phyloP scores from a whole-genome alignment of 2,113 vertebrate species.

The Thamnophis sirtalis region DNA sequence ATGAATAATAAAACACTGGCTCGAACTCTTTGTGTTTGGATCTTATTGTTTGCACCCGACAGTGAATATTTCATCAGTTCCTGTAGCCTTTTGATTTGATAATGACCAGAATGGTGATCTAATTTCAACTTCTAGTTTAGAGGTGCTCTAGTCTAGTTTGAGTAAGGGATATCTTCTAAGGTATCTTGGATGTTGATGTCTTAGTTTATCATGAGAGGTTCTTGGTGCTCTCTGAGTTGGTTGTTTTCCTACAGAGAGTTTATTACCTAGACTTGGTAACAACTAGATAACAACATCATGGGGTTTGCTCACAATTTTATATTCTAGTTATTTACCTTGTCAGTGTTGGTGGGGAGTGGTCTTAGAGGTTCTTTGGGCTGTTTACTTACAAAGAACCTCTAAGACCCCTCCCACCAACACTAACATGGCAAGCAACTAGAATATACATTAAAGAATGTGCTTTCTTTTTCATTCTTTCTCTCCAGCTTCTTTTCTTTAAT shows the following conservation, averaged over 20 bases:
- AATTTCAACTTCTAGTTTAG: background rate
- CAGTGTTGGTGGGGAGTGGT: too few relatives aligned
- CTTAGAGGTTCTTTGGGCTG: too few relatives aligned
- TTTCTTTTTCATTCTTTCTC: background rate
- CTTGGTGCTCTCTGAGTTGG: background rate
- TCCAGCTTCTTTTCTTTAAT: background rate
- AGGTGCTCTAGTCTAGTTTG: background rate
- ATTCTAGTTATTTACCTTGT: too few relatives aligned
- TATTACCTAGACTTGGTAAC: too few relatives aligned
- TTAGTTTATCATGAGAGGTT: background rate
- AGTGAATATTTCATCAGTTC: background rate
- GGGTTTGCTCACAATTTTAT: too few relatives aligned
- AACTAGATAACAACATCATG: too few relatives aligned
- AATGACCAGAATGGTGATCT: background rate
- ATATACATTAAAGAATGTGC: background rate
- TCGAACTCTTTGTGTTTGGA: background rate
- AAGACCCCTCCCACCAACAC: too few relatives aligned
- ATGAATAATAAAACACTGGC: background rate
- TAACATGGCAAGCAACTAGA: too few relatives aligned
- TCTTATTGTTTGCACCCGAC: background rate
- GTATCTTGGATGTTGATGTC: background rate
- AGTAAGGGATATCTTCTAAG: background rate
- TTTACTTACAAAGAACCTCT: too few relatives aligned
- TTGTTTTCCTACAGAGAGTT: background rate
- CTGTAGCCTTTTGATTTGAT: background rate